Conservation (phyloP, 2,888 invertebrate genomes). For the Amaurobius ferox region DNA sequence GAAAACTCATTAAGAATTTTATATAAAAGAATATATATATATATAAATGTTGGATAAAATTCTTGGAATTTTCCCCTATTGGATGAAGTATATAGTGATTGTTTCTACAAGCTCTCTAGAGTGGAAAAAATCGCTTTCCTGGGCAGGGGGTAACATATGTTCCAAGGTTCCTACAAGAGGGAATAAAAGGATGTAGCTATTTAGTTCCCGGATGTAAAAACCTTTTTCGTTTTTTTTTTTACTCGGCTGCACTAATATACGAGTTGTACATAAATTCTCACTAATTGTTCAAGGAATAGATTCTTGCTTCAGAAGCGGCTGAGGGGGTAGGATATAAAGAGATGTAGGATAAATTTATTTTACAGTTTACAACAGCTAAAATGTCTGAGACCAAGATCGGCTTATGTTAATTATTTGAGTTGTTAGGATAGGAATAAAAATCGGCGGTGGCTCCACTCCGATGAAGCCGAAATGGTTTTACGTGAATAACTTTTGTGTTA, state of each 20-base stretch:
- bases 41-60: no score
- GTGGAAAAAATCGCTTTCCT: not conserved
- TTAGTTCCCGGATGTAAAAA: constrained; percentile 25
- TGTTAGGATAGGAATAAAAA: no score
- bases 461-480: no score
- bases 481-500: no score
- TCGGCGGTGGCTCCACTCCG: no score
- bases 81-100: not conserved
- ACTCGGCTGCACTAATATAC: not conserved
- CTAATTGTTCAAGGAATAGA: constrained; percentile 17
- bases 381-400: no score
- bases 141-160: not conserved
- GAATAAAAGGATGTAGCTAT: not conserved
- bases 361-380: no score
- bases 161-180: not conserved
- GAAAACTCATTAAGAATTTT: no score
- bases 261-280: constrained; percentile 20
- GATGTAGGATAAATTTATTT: no score
- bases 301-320: not conserved
- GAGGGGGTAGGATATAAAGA: not conserved
- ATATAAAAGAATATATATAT: no score
- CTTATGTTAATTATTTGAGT: no score
- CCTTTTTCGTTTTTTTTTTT: not conserved
- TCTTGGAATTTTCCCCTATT: no score
- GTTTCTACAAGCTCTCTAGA: not conserved